A percentile compares a stretch with the other conserved stretches of the same genome.
These are phyloP conservation scores for Clavelina lepadiformis DNA, from an alignment of 23 tunicate species.

Conservation along the genomic window DNA sequence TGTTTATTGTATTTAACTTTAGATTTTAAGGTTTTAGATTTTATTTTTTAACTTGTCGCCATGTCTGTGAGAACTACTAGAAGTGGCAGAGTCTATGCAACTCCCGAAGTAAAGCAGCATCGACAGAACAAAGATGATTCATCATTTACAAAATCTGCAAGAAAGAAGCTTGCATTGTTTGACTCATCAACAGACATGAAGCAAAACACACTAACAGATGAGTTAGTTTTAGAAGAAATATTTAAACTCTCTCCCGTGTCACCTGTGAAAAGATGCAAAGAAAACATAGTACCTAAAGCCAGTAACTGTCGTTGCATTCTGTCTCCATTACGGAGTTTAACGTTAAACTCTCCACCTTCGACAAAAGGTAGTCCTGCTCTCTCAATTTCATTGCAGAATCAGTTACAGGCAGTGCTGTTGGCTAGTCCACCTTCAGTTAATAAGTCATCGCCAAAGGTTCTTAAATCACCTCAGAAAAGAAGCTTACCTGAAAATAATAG, in stretches of 20 bases:
- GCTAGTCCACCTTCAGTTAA: not conserved
- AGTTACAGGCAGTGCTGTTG: not conserved
- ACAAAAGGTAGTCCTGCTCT: not conserved
- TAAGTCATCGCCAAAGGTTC: not conserved
- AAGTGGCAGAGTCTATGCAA: not conserved
- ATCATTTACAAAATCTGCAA: not conserved
- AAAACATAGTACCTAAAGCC: constrained; percentile 4
- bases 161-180: not conserved
- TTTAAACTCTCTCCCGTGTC: constrained; percentile 50
- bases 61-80: not conserved
- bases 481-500: not conserved
- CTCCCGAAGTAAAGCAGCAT: not conserved
- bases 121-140: not conserved
- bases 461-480: constrained; percentile 3
- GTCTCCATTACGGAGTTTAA: constrained; percentile 18
- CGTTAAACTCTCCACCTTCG: constrained; percentile 14
- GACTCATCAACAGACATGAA: not conserved
- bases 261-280: constrained; percentile 22
- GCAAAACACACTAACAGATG: not conserved
- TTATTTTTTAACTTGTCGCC: no score
- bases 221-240: constrained; percentile 28
- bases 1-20: no score
- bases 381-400: not conserved
- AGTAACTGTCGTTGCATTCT: constrained; percentile 3
- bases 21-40: no score